Evolutionary conservation across 1,140 invertebrate species (phyloP).

Genomic region (Octopus sinensis): DNA sequence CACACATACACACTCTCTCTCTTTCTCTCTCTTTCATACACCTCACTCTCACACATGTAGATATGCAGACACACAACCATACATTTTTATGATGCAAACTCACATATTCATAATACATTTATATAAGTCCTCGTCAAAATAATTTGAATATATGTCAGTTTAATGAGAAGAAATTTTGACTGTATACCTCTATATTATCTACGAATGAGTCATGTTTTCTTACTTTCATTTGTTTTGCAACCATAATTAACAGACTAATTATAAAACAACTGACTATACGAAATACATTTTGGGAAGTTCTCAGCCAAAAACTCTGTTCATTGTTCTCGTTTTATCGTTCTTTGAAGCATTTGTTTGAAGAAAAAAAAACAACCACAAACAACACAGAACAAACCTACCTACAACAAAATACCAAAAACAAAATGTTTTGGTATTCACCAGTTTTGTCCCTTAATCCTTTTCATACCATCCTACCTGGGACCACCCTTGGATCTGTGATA

Average conservation of each 20-base stretch:
- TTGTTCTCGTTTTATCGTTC: too few relatives aligned
- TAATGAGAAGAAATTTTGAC: too few relatives aligned
- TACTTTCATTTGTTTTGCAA: background rate
- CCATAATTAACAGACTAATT: background rate
- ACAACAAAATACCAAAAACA: background rate
- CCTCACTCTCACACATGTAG: background rate
- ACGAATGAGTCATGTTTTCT: background rate
- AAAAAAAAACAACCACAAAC: too few relatives aligned
- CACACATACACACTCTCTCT: background rate
- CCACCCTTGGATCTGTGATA: too few relatives aligned
- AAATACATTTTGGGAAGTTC: background rate
- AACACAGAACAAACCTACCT: background rate
- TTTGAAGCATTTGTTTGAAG: too few relatives aligned
- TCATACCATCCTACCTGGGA: background rate
- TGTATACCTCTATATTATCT: too few relatives aligned
- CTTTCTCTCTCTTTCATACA: background rate
- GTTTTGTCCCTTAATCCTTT: constrained; percentile 4
- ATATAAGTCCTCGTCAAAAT: too few relatives aligned
- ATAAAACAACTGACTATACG: background rate
- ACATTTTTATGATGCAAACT: too few relatives aligned
- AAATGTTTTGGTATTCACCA: background rate
- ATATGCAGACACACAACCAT: background rate
- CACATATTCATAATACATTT: too few relatives aligned
- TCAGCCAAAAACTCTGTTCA: too few relatives aligned
- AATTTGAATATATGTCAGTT: too few relatives aligned